Conservation (phyloP, 2,113 vertebrate species). For the Nansenia antarctica region DNA sequence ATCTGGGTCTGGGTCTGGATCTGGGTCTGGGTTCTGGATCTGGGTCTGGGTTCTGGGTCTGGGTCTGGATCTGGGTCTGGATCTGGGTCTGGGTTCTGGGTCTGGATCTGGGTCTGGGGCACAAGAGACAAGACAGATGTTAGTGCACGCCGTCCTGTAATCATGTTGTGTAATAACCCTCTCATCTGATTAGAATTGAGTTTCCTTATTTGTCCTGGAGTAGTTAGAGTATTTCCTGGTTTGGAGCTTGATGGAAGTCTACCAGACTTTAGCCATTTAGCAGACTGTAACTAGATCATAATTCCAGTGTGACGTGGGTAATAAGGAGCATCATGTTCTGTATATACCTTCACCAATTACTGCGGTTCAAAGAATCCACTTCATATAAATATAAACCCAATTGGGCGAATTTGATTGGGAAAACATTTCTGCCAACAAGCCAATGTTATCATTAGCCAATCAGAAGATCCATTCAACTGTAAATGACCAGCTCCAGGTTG, state of each 20-base stretch:
- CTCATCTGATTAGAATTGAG: neutral
- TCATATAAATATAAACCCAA: slow-evolving; percentile 34
- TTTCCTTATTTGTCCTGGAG: neutral
- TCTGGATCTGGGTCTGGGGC: too few species aligned
- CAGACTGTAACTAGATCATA: slow-evolving; percentile 17
- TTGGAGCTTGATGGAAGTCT: slow-evolving; percentile 2
- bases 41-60: too few species aligned
- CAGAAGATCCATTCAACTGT: slow-evolving; percentile 5
- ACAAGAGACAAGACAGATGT: too few species aligned
- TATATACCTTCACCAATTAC: slow-evolving; percentile 36
- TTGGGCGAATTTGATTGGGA: slow-evolving; percentile 33
- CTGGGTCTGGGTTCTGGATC: too few species aligned
- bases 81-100: too few species aligned
- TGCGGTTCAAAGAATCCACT: slow-evolving; percentile 37
- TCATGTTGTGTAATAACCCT: too few species aligned
- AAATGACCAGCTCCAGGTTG: too few species aligned
- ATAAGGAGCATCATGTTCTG: slow-evolving; percentile 31
- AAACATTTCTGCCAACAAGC: slow-evolving; percentile 15
- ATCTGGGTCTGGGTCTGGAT: too few species aligned
- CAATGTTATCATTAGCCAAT: slow-evolving; percentile 14
- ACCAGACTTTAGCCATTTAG: neutral
- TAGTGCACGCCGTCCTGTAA: too few species aligned
- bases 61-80: too few species aligned
- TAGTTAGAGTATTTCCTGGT: slow-evolving; percentile 12
- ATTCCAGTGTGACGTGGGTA: slow-evolving; percentile 19